Evolutionary conservation across 37 sponge, comb jelly and placozoan genomes (phyloP).

Genomic region (Bolinopsis microptera): DNA sequence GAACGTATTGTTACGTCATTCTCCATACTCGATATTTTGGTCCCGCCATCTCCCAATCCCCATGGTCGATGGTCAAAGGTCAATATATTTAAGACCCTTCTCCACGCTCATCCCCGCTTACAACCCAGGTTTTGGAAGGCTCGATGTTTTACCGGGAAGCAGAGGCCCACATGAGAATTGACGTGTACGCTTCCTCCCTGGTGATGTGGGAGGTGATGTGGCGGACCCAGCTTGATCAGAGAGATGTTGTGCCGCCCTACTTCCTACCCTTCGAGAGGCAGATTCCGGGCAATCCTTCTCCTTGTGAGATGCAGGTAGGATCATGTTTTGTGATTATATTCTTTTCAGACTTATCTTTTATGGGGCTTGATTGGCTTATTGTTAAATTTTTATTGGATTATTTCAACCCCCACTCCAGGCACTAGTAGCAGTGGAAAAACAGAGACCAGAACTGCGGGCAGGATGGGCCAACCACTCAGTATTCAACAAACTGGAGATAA

Average conservation of each 20-base stretch:
- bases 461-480: background rate
- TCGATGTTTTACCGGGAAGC: conserved; percentile 64
- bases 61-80: no score
- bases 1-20: no score
- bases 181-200: conserved; percentile 35
- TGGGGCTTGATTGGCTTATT: no score
- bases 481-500: conserved; percentile 29
- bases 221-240: conserved; percentile 36
- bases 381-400: background rate
- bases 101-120: background rate
- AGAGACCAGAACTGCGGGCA: background rate
- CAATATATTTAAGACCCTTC: no score
- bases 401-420: background rate
- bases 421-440: background rate
- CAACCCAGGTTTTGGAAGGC: conserved; percentile 58
- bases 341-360: no score
- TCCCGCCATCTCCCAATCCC: no score
- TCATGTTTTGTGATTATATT: no score
- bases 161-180: conserved; percentile 61
- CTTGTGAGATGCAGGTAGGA: conserved; percentile 60
- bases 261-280: conserved; percentile 47
- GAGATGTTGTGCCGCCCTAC: conserved; percentile 32
- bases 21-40: no score
- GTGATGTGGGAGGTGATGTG: conserved; percentile 65
- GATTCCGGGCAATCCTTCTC: conserved; percentile 38